Base-by-base conservation (phyloP, 2,888 invertebrate genomes). In the Sarcophaga rosellei region DNA sequence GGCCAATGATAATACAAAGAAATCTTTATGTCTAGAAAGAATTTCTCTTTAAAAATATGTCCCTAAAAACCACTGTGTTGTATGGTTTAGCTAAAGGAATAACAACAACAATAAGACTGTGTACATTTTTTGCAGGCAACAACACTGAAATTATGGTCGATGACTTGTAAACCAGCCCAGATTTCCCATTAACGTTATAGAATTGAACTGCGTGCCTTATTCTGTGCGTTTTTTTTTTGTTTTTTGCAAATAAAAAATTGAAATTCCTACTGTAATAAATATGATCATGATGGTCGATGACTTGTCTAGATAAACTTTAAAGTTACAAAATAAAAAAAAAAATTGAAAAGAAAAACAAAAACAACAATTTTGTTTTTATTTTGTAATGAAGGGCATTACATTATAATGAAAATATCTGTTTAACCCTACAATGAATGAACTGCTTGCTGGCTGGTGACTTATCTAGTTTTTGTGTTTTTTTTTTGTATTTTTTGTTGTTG, bases 161-260 rank as follows among this genome's bases (percentile, higher is more conserved):
- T 84, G 83, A 84, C 69, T 84, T 45, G 73, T 69, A 63, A 84
- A 75, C 78, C 83, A 84, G 78, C 78, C 68, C 74, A 83, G 78
- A 74, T 83, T 69, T 83, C 69, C 68, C 83, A 78, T 78, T 66
- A 83, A 83, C 73, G 15, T 83, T 75, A 68, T 68, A 83, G 57
- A 83, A 78, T 35, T 53, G 8, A 69, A 78, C 73, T 84, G 79
- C 74, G 68, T 79, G 74, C 45, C 63, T 73, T 35, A 35, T 35
- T 35, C 8, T 35, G 35, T 35, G 35, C 8, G 35, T 10, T 62
- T 65, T 59, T 65, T 20, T 57, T 73, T 8, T 35, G 0, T 73
- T 47, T 59, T 47, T 47, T 59, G 65, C 53, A 53, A 66, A 35
- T 8, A 35, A 35, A 35, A 25, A 35, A 35, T 62, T 35, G 57